These are phyloP conservation scores for Hirundo rustica DNA, from an alignment of 2,797 vertebrate genomes.

Conservation along the genomic window DNA sequence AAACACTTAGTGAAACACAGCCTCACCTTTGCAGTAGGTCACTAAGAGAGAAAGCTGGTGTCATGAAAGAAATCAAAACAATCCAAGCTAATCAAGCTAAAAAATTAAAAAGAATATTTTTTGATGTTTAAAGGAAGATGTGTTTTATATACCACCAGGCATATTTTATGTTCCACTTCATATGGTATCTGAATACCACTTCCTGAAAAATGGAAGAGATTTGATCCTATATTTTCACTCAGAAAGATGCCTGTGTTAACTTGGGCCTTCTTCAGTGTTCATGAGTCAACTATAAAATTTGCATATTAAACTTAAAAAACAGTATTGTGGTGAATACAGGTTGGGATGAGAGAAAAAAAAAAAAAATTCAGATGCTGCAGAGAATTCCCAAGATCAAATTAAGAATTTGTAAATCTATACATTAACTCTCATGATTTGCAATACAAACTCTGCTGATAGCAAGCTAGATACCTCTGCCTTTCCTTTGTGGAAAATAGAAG, in stretches of 20 bases:
- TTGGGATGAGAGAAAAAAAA: neutral
- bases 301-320: neutral
- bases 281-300: neutral
- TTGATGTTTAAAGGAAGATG: neutral
- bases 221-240: neutral
- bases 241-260: neutral
- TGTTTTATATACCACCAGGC: neutral
- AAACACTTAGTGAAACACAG: neutral
- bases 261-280: neutral
- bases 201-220: neutral
- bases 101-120: neutral
- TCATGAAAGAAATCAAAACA: neutral
- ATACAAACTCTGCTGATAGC: neutral
- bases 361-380: neutral
- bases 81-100: neutral
- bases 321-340: neutral
- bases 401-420: neutral
- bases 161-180: neutral
- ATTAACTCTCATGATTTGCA: neutral
- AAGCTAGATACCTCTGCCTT: neutral
- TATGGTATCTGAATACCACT: neutral
- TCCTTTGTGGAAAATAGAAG: neutral
- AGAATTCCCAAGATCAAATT: neutral
- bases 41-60: neutral
- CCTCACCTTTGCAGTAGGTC: neutral